Conservation (phyloP, 2,797 vertebrate genomes). For the Periophthalmus magnuspinnatus region DNA sequence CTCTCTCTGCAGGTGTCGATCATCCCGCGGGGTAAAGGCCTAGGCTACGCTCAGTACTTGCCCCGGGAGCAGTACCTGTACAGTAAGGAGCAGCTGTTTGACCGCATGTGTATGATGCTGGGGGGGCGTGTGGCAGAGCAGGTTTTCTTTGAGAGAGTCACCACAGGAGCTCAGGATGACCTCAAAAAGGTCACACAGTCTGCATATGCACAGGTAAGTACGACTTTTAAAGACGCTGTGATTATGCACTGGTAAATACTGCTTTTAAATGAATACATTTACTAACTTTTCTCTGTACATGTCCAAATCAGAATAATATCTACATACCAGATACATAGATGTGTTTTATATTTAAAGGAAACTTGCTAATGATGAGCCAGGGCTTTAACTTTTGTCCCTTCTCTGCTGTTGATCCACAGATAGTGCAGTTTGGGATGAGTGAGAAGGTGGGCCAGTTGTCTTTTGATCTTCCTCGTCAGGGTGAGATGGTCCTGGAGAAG, state of each 20-base stretch:
- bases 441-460: slow-evolving; percentile 95
- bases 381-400: neutral
- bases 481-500: slow-evolving; percentile 94
- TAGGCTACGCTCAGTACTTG: slow-evolving; percentile 96
- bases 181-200: slow-evolving; percentile 95
- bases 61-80: slow-evolving; percentile 96
- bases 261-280: too few species aligned
- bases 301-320: too few species aligned
- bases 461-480: slow-evolving; percentile 93
- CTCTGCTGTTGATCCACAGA: slow-evolving; percentile 71
- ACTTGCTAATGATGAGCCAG: too few species aligned
- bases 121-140: slow-evolving; percentile 92
- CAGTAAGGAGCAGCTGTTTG: slow-evolving; percentile 93
- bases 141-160: slow-evolving; percentile 92
- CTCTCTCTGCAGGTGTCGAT: slow-evolving; percentile 89
- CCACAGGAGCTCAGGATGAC: slow-evolving; percentile 95
- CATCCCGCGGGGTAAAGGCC: slow-evolving; percentile 92
- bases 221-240: too few species aligned
- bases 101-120: slow-evolving; percentile 97
- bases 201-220: slow-evolving; percentile 84
- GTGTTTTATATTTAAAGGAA: too few species aligned
- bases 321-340: too few species aligned
- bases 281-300: too few species aligned
- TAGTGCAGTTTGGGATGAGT: slow-evolving; percentile 98
- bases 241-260: too few species aligned